phyloP scores from a whole-genome alignment of 2,113 vertebrate species.

The Bungarus multicinctus region DNA sequence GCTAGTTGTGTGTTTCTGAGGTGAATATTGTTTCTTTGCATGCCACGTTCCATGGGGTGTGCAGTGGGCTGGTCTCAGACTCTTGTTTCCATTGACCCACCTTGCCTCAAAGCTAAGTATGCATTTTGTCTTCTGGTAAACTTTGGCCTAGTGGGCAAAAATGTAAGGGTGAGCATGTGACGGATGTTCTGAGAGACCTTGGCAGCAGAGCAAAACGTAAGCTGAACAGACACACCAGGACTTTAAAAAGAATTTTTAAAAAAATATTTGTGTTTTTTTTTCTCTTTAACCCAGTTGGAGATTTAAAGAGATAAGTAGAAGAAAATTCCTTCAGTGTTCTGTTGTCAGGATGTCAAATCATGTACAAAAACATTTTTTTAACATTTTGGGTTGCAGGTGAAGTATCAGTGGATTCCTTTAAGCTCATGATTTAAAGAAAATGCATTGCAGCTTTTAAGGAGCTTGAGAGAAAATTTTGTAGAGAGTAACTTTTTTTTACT shows the following conservation, averaged over 20 bases:
- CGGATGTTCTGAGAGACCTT: constrained; percentile 68
- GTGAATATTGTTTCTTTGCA: constrained; percentile 34
- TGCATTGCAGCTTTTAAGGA: neutral
- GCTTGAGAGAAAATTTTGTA: neutral
- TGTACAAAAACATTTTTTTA: constrained; percentile 41
- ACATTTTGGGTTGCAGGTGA: constrained; percentile 11
- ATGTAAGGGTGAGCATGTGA: constrained; percentile 64
- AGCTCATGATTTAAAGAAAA: neutral
- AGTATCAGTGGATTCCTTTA: constrained; percentile 3
- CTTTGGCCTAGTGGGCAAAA: constrained; percentile 79
- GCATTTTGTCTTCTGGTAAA: constrained; percentile 71
- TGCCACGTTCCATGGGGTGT: constrained; percentile 31
- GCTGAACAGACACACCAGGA: constrained; percentile 50
- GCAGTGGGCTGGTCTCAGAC: constrained; percentile 75
- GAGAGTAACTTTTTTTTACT: neutral
- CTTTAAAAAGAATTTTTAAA: neutral
- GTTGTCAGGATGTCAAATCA: constrained; percentile 32
- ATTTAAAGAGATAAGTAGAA: constrained; percentile 14
- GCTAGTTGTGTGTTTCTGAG: constrained; percentile 17
- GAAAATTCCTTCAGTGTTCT: constrained; percentile 33
- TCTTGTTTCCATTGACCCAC: constrained; percentile 73
- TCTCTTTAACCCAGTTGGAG: constrained; percentile 50
- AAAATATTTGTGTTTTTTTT: constrained; percentile 26
- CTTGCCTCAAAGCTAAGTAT: constrained; percentile 69
- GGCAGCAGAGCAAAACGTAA: constrained; percentile 50